Percentiles rank a stretch among this genome's conserved stretches.
These are phyloP conservation scores for Propithecus deckenii DNA, from an alignment of 2,797 vertebrate genomes.

Conservation along the genomic window DNA sequence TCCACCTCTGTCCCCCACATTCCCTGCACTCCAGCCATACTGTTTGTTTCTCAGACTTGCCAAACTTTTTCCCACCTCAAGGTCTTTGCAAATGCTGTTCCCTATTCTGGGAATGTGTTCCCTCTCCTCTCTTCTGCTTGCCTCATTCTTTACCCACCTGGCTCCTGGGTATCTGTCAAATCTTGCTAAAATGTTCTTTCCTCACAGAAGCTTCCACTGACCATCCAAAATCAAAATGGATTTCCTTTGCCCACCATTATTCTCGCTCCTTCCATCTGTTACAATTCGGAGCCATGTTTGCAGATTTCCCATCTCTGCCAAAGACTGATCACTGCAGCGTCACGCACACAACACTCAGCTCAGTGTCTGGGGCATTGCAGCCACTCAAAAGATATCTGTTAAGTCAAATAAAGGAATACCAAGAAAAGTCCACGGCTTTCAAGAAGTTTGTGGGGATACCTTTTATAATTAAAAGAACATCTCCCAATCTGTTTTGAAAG, in stretches of 20 bases:
- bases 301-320: neutral
- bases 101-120: neutral
- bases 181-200: neutral
- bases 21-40: neutral
- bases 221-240: neutral
- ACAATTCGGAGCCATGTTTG: neutral
- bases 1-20: accelerated
- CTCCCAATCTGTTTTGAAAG: neutral
- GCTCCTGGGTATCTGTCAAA: too few relatives aligned
- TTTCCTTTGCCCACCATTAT: neutral
- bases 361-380: neutral
- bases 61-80: neutral
- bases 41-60: neutral
- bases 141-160: neutral
- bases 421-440: neutral
- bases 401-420: neutral
- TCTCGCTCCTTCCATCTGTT: accelerated
- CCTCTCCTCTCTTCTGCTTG: neutral
- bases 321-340: neutral
- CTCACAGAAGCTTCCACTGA: neutral
- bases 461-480: slow-evolving; percentile 12
- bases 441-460: neutral
- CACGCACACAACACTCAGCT: too few relatives aligned
- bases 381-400: neutral
- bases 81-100: neutral